phyloP scores from a whole-genome alignment of 2,888 invertebrate species.

The Phytoseiulus persimilis region DNA sequence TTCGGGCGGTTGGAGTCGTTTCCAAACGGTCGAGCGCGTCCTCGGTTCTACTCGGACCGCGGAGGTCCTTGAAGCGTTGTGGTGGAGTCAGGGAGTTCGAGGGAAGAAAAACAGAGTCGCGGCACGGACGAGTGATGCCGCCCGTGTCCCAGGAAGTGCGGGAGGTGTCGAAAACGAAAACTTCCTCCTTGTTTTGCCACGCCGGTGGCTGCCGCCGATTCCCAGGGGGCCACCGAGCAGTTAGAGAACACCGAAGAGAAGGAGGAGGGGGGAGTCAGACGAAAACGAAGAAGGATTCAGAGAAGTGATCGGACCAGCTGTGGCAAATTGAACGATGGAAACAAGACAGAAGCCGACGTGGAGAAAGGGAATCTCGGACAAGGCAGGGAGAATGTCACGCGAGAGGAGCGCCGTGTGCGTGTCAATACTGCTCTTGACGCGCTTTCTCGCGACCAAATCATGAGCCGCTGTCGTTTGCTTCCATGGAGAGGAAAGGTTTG shows the following conservation, averaged over 20 bases:
- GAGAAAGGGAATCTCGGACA: not conserved
- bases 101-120: not conserved
- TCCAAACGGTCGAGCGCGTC: too few species aligned
- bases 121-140: too few species aligned
- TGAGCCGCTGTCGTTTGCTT: too few species aligned
- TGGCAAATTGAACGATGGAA: slow-evolving; percentile 6
- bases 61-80: too few species aligned
- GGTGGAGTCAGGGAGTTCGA: not conserved
- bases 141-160: not conserved
- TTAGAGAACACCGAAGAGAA: slow-evolving; percentile 8
- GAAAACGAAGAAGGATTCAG: slow-evolving; percentile 19
- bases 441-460: not conserved
- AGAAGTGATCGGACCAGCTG: slow-evolving; percentile 37
- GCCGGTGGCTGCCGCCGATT: not conserved
- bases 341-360: not conserved
- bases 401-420: not conserved
- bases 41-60: too few species aligned
- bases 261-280: not conserved
- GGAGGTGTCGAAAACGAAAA: not conserved
- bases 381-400: not conserved
- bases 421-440: not conserved
- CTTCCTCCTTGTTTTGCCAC: not conserved
- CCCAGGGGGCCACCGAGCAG: not conserved
- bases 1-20: too few species aligned
- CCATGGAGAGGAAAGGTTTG: too few species aligned